These are phyloP conservation scores for Cosmorhoe ocellata DNA, from an alignment of 2,888 invertebrate species.

Conservation along the genomic window DNA sequence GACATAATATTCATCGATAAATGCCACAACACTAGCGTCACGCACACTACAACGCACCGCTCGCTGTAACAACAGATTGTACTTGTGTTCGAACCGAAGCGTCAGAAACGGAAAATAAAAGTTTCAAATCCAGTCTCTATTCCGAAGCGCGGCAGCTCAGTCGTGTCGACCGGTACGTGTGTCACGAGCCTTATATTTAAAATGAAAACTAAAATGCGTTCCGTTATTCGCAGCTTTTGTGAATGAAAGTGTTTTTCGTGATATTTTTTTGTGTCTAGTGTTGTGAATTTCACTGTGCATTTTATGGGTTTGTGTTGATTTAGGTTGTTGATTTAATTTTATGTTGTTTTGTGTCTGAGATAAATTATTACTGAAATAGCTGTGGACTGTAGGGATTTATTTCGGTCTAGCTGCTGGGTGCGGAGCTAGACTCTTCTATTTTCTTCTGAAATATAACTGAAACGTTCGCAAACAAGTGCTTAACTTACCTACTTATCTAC, in stretches of 20 bases:
- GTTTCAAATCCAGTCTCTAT: conserved; percentile 45
- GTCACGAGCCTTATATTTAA: conserved; percentile 29
- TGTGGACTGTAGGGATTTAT: conserved; percentile 65
- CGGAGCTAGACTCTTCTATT: conserved; percentile 45
- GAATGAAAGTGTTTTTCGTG: conserved; percentile 25
- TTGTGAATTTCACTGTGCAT: conserved; percentile 47
- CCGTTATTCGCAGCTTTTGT: conserved; percentile 13
- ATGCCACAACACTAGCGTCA: conserved; percentile 25
- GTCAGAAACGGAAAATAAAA: conserved; percentile 64
- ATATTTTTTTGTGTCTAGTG: conserved; percentile 26
- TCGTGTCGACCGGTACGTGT: conserved; percentile 63
- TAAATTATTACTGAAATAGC: conserved; percentile 70
- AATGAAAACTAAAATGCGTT: conserved; percentile 42
- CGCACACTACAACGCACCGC: conserved; percentile 37
- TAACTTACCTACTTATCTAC: too few relatives aligned
- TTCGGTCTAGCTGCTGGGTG: conserved; percentile 59
- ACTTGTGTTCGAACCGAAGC: conserved; percentile 49
- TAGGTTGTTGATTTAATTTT: conserved; percentile 36
- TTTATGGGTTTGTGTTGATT: conserved; percentile 39
- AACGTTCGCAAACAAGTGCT: not conserved
- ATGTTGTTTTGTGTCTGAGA: conserved; percentile 63
- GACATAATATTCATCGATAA: conserved; percentile 17
- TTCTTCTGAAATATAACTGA: conserved; percentile 30
- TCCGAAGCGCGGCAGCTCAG: conserved; percentile 47
- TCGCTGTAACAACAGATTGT: conserved; percentile 32